These are phyloP conservation scores for Saccopteryx bilineata DNA, from an alignment of 2,113 vertebrate genomes.

Conservation along the genomic window DNA sequence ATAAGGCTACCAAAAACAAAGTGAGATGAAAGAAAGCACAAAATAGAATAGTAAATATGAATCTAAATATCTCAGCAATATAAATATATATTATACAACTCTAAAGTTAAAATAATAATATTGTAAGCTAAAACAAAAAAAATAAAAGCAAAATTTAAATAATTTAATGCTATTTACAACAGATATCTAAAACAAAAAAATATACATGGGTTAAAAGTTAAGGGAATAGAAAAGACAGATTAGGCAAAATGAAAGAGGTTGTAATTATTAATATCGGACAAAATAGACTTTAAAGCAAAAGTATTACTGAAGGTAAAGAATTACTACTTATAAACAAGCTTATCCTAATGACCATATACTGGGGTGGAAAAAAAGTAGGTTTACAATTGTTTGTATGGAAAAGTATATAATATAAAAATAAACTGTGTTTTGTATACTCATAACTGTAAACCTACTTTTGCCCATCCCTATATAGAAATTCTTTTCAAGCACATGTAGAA, in stretches of 20 bases:
- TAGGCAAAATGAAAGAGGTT: not conserved
- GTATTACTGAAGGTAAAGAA: not conserved
- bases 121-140: not conserved
- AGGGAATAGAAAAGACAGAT: not conserved
- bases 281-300: constrained; percentile 40
- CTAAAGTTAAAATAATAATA: not conserved
- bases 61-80: not conserved
- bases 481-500: not conserved
- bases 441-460: no score
- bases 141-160: not conserved
- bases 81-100: not conserved
- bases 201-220: not conserved
- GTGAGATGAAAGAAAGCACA: not conserved
- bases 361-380: no score
- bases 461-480: not conserved
- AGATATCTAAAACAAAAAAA: not conserved
- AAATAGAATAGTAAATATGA: not conserved
- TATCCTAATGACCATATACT: not conserved
- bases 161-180: not conserved
- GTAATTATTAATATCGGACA: not conserved
- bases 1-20: not conserved
- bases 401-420: no score
- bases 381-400: no score
- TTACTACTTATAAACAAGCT: not conserved
- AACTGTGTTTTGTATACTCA: no score